Conservation (phyloP, 2,888 invertebrate genomes). For the Carterocephalus palaemon region DNA sequence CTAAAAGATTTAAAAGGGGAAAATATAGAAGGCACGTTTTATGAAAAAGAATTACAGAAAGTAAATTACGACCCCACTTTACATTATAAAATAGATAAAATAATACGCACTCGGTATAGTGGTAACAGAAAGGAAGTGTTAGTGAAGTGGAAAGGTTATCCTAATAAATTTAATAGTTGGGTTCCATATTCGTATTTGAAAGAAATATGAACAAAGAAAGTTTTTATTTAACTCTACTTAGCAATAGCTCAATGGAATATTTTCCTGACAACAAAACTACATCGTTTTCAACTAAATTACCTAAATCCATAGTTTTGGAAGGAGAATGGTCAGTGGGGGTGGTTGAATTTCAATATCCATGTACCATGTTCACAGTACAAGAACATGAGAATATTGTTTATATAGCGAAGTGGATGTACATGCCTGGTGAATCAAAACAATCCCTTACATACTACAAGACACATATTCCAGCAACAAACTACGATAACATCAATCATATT, state of each 20-base stretch:
- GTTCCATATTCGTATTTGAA: constrained; percentile 27
- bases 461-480: constrained; percentile 32
- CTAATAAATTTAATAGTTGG: constrained; percentile 37
- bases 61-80: constrained; percentile 29
- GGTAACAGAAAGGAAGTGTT: constrained; percentile 35
- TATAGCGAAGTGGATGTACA: constrained; percentile 23
- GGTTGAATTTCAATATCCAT: constrained; percentile 27
- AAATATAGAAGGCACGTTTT: constrained; percentile 33
- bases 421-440: constrained; percentile 22
- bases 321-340: constrained; percentile 23
- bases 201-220: constrained; percentile 31
- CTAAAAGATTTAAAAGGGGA: constrained; percentile 32
- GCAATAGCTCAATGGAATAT: constrained; percentile 32
- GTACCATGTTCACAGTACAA: constrained; percentile 23
- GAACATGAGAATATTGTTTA: constrained; percentile 23
- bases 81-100: constrained; percentile 36
- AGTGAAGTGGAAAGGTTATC: constrained; percentile 38
- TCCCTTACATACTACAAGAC: constrained; percentile 28
- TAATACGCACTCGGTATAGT: constrained; percentile 26
- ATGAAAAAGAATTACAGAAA: constrained; percentile 36
- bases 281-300: constrained; percentile 10
- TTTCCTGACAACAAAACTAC: constrained; percentile 25
- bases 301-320: constrained; percentile 18
- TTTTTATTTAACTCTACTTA: constrained; percentile 31
- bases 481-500: constrained; percentile 29